phyloP scores from a whole-genome alignment of 2,888 invertebrate genomes.

The Stenurella melanura region DNA sequence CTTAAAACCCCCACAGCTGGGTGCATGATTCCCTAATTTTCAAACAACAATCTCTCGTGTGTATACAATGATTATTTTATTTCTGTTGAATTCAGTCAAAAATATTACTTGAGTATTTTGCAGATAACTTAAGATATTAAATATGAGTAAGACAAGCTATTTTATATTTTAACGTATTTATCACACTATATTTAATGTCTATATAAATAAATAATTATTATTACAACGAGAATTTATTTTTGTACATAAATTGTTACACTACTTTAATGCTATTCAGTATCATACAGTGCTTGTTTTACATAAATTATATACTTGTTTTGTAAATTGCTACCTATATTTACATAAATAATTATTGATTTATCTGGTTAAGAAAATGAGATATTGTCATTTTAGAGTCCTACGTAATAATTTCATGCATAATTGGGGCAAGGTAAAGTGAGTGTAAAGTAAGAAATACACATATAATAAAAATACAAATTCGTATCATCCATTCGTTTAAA shows the following conservation, averaged over 20 bases:
- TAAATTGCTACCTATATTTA: slow-evolving; percentile 5
- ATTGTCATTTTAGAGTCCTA: slow-evolving; percentile 19
- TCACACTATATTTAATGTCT: too few relatives aligned
- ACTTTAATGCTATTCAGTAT: not conserved
- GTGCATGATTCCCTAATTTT: too few relatives aligned
- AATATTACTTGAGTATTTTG: too few relatives aligned
- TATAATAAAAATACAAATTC: not conserved
- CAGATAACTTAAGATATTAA: too few relatives aligned
- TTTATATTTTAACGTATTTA: too few relatives aligned
- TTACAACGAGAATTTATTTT: too few relatives aligned
- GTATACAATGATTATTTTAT: too few relatives aligned
- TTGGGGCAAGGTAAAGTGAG: slow-evolving; percentile 11
- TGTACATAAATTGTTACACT: not conserved
- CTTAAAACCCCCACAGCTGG: too few relatives aligned
- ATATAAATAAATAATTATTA: not conserved
- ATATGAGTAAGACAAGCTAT: too few relatives aligned
- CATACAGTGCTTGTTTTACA: not conserved
- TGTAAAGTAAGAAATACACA: not conserved
- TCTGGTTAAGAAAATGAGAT: slow-evolving; percentile 19
- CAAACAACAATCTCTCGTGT: too few relatives aligned
- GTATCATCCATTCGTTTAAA: not conserved
- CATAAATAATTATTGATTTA: slow-evolving; percentile 24
- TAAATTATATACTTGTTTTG: slow-evolving; percentile 1
- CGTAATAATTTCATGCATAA: not conserved
- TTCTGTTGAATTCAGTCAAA: too few relatives aligned